These are phyloP conservation scores for Mus pahari DNA, from an alignment of 2,113 vertebrate genomes.

Conservation along the genomic window DNA sequence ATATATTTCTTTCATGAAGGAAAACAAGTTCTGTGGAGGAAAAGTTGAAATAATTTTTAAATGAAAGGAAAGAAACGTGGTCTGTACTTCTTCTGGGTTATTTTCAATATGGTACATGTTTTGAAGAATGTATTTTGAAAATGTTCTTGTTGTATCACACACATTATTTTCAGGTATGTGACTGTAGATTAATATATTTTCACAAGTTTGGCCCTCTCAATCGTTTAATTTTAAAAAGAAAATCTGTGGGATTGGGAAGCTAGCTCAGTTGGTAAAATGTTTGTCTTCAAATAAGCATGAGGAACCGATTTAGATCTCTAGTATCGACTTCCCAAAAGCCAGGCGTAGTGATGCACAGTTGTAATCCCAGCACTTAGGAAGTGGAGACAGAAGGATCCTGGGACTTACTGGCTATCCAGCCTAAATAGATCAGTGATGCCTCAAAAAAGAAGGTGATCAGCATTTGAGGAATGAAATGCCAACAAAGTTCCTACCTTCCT, in stretches of 20 bases:
- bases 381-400: too few species aligned
- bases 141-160: background rate
- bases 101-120: background rate
- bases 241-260: background rate
- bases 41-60: background rate
- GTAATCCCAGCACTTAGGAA: background rate
- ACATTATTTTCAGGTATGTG: slow-evolving; percentile 4
- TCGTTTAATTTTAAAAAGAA: slow-evolving; percentile 5
- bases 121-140: background rate
- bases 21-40: background rate
- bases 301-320: background rate
- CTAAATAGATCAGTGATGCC: background rate
- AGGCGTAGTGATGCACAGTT: background rate
- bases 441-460: background rate
- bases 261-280: background rate
- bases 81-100: background rate
- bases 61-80: slow-evolving; percentile 11
- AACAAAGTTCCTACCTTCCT: background rate
- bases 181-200: slow-evolving; percentile 10
- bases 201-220: background rate
- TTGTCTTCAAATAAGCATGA: background rate
- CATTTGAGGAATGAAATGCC: background rate
- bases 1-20: slow-evolving; percentile 23
- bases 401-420: background rate
- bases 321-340: too few species aligned